Conservation (phyloP, 2,113 vertebrate genomes). For the Tricholaema leucomelas region DNA sequence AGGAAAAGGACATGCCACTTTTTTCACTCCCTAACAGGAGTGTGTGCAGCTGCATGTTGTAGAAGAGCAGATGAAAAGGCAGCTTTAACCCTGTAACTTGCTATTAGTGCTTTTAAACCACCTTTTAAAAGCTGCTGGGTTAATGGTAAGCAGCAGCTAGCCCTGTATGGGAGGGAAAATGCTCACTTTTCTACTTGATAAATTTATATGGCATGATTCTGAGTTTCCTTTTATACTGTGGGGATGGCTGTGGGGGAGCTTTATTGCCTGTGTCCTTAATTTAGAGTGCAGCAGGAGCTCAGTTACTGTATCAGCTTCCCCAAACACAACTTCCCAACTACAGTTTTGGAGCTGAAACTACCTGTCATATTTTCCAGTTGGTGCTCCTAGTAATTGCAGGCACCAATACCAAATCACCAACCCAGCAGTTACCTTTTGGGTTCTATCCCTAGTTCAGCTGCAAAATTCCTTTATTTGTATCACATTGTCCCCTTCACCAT, state of each 20-base stretch:
- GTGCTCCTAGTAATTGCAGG: background rate
- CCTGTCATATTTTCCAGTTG: accelerated
- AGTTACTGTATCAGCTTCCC: background rate
- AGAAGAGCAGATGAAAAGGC: background rate
- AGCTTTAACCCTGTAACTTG: background rate
- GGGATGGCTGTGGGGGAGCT: background rate
- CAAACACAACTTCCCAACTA: background rate
- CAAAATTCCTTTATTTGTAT: background rate
- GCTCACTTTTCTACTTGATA: background rate
- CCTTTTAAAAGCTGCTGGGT: background rate
- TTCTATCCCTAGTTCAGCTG: background rate
- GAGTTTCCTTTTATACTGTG: background rate
- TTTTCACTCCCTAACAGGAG: background rate
- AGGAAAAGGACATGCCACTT: accelerated
- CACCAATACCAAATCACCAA: accelerated
- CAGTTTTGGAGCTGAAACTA: background rate
- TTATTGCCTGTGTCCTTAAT: background rate
- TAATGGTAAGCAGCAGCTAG: background rate
- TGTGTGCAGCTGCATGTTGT: background rate
- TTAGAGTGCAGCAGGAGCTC: background rate
- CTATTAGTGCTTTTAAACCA: background rate
- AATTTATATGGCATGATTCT: background rate
- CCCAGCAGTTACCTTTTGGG: no score
- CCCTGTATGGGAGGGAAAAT: accelerated
- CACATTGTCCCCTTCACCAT: background rate